These are phyloP conservation scores for Plemyria rubiginata DNA, from an alignment of 2,888 invertebrate species.

Conservation along the genomic window DNA sequence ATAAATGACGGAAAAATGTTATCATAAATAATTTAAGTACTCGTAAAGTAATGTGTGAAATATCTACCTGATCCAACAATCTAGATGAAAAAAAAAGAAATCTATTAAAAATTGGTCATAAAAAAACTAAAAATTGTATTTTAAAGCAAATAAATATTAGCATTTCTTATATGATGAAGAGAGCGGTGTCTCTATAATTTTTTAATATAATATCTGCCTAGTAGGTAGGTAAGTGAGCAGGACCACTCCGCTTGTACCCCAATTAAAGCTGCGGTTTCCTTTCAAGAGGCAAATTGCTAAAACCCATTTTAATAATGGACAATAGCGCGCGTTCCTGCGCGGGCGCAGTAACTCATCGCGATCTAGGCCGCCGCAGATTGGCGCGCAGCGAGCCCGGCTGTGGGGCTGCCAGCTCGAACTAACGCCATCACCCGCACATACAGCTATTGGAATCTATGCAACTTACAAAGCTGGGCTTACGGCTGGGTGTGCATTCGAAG, in stretches of 20 bases:
- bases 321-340: slow-evolving; percentile 27
- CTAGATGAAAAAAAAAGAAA: too few species aligned
- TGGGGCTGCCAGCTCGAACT: slow-evolving; percentile 4
- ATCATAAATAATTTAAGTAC: too few species aligned
- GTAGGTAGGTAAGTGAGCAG: slow-evolving; percentile 13
- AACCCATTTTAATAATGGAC: slow-evolving; percentile 38
- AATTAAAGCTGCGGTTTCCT: slow-evolving; percentile 36
- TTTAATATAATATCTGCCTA: background rate
- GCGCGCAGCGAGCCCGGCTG: slow-evolving; percentile 14
- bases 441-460: too few species aligned
- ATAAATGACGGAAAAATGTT: too few species aligned
- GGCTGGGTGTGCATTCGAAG: too few species aligned
- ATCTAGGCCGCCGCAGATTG: slow-evolving; percentile 40
- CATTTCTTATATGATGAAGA: too few species aligned
- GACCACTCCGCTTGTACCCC: slow-evolving; percentile 20
- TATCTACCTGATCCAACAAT: too few species aligned
- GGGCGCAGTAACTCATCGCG: slow-evolving; percentile 35
- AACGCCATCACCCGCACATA: background rate
- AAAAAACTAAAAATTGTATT: too few species aligned
- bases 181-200: background rate
- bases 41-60: too few species aligned
- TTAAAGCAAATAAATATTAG: too few species aligned
- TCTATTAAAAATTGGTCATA: too few species aligned
- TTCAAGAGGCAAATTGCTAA: slow-evolving; percentile 35
- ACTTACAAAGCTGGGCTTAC: too few species aligned